A percentile compares a stretch with the other conserved stretches of the same genome.
These are phyloP conservation scores for Pseudomyrmex dendroicus DNA, from an alignment of 1,140 invertebrate species.

Conservation along the genomic window DNA sequence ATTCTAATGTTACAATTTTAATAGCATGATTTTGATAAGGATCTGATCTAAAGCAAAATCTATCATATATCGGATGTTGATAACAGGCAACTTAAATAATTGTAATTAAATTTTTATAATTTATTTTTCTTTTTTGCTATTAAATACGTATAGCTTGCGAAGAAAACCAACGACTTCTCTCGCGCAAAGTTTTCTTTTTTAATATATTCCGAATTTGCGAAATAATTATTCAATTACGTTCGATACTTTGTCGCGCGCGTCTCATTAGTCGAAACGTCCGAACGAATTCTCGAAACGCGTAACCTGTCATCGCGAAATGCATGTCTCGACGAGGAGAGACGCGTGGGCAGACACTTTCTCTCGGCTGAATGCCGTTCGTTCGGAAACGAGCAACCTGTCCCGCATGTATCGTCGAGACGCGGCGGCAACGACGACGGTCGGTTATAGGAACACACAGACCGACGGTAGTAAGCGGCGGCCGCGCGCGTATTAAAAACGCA, in stretches of 20 bases:
- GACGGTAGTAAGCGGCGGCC: neutral
- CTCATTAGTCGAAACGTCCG: neutral
- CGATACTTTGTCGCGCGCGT: neutral
- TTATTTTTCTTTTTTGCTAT: neutral
- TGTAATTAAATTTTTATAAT: no score
- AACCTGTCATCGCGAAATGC: conserved; percentile 31
- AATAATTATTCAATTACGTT: neutral
- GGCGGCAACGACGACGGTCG: neutral
- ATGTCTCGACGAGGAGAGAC: conserved; percentile 21
- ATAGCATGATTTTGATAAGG: no score
- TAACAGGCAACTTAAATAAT: neutral
- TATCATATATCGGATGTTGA: neutral
- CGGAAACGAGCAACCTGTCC: neutral
- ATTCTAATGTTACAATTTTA: no score
- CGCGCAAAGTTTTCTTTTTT: no score
- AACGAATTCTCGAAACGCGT: neutral
- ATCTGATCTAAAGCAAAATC: no score
- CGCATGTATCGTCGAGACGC: neutral
- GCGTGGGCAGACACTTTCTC: conserved; percentile 61
- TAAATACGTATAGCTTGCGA: no score
- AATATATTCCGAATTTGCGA: neutral
- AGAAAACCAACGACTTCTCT: no score
- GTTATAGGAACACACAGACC: no score
- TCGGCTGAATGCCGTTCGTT: conserved; percentile 48
- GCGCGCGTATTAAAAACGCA: neutral